Evolutionary conservation across 2,797 vertebrate genomes (phyloP).

Genomic region (Siniperca obscura): DNA sequence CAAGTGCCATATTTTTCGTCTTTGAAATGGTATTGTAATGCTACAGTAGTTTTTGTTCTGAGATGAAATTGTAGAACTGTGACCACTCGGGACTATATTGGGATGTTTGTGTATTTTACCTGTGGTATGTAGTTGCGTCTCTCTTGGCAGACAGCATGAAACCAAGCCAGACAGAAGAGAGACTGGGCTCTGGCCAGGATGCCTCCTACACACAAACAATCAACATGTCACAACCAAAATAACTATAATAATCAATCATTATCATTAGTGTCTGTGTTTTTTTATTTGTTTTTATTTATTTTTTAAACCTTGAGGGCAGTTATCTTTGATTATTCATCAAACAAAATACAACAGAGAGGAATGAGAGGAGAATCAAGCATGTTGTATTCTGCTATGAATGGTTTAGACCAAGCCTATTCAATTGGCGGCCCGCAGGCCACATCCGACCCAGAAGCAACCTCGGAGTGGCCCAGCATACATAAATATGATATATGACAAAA

Average conservation of each 20-base stretch:
- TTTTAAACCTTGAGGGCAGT: background rate
- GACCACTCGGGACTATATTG: background rate
- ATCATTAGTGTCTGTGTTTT: background rate
- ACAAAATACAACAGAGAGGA: background rate
- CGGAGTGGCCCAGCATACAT: too few relatives aligned
- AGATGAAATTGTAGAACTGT: background rate
- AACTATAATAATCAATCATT: slow-evolving; percentile 17
- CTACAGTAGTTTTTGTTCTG: background rate
- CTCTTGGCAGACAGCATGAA: slow-evolving; percentile 97
- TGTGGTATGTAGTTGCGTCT: slow-evolving; percentile 98
- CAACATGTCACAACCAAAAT: slow-evolving; percentile 39
- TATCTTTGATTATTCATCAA: slow-evolving; percentile 4
- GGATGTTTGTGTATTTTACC: slow-evolving; percentile 76
- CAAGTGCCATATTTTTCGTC: background rate
- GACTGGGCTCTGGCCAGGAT: slow-evolving; percentile 89
- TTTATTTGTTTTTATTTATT: too few relatives aligned
- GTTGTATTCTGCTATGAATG: background rate
- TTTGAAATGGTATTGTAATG: background rate
- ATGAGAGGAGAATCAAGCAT: background rate
- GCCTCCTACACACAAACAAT: slow-evolving; percentile 80
- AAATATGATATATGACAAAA: too few relatives aligned
- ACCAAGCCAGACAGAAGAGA: slow-evolving; percentile 97
- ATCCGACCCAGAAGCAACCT: too few relatives aligned
- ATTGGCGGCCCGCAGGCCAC: too few relatives aligned
- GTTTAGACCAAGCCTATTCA: background rate